Conservation (phyloP, 1,140 invertebrate species). For the Charaxes varanes region DNA sequence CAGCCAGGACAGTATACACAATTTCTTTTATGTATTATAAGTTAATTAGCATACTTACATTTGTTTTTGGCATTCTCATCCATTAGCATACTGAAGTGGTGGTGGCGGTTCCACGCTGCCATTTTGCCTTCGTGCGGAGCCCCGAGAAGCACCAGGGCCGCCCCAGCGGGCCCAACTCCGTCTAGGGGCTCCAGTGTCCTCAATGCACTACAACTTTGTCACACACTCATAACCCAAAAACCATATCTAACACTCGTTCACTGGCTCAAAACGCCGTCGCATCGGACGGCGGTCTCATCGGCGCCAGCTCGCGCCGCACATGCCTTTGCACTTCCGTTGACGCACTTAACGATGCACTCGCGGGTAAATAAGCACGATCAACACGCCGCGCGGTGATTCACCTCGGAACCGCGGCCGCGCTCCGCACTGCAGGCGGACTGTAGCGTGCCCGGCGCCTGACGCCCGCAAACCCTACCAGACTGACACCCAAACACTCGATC, state of each 20-base stretch:
- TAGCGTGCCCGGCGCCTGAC: conserved; percentile 37
- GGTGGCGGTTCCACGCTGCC: conserved; percentile 82
- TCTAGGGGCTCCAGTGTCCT: conserved; percentile 74
- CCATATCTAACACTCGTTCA: conserved; percentile 63
- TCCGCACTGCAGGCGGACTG: conserved; percentile 57
- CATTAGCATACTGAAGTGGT: conserved; percentile 81
- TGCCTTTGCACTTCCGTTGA: conserved; percentile 65
- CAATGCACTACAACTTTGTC: conserved; percentile 66
- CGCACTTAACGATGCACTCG: conserved; percentile 63
- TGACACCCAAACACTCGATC: conserved; percentile 61
- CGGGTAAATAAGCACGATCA: conserved; percentile 67
- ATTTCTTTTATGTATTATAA: background rate
- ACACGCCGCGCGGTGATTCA: conserved; percentile 65
- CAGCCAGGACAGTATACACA: too few relatives aligned
- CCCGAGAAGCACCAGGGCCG: conserved; percentile 73
- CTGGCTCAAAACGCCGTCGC: conserved; percentile 58
- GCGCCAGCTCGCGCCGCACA: conserved; percentile 58
- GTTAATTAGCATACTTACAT: conserved; percentile 71
- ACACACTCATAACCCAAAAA: conserved; percentile 70
- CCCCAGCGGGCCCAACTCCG: conserved; percentile 73
- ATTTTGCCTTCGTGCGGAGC: conserved; percentile 76
- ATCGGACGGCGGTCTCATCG: conserved; percentile 63
- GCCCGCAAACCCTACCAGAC: conserved; percentile 49
- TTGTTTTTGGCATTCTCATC: conserved; percentile 81
- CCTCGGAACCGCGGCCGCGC: conserved; percentile 41